Evolutionary conservation across 2,888 invertebrate genomes (phyloP).

Genomic region (Perizoma affinitatum): DNA sequence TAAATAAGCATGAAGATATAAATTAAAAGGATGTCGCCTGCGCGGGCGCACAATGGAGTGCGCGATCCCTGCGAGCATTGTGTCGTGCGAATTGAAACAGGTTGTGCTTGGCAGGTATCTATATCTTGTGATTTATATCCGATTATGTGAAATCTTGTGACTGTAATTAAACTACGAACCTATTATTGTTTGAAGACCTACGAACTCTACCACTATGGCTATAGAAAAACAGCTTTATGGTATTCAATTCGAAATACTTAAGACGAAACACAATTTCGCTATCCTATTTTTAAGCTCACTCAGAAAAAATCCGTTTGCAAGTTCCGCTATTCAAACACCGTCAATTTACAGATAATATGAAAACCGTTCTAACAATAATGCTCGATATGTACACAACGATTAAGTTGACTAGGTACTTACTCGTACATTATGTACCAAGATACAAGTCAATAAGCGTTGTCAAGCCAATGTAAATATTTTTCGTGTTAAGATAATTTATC

Average conservation of each 20-base stretch:
- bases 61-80: slow-evolving; percentile 61
- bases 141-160: slow-evolving; percentile 74
- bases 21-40: slow-evolving; percentile 70
- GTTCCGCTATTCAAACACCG: slow-evolving; percentile 65
- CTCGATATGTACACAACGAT: slow-evolving; percentile 56
- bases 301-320: slow-evolving; percentile 40
- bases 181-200: slow-evolving; percentile 75
- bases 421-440: slow-evolving; percentile 36
- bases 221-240: slow-evolving; percentile 54
- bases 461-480: slow-evolving; percentile 69
- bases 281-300: neutral
- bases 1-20: slow-evolving; percentile 81
- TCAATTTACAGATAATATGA: slow-evolving; percentile 50
- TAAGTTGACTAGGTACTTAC: slow-evolving; percentile 47
- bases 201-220: slow-evolving; percentile 57
- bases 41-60: slow-evolving; percentile 64
- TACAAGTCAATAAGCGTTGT: slow-evolving; percentile 63
- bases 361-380: slow-evolving; percentile 59
- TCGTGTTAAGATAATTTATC: slow-evolving; percentile 72
- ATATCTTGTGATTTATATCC: slow-evolving; percentile 77
- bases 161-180: slow-evolving; percentile 79
- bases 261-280: neutral
- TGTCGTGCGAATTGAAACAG: slow-evolving; percentile 81
- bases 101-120: slow-evolving; percentile 80
- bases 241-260: neutral